Conservation (phyloP, 2,888 invertebrate genomes). For the Mesopsocus fuscifrons region DNA sequence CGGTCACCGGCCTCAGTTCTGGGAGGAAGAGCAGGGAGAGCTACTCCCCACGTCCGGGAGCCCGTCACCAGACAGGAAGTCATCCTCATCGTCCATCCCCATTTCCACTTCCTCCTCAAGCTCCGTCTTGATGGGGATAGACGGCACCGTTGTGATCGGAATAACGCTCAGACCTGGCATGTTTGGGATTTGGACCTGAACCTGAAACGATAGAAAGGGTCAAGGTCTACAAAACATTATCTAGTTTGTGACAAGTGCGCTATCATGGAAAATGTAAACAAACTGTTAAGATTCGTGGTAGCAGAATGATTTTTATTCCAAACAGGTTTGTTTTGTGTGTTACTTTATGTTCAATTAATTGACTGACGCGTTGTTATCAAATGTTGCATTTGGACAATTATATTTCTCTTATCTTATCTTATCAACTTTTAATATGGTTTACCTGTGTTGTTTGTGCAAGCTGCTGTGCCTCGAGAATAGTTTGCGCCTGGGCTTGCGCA, state of each 20-base stretch:
- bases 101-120: constrained; percentile 1
- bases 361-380: no score
- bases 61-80: background rate
- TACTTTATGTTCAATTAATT: no score
- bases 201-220: constrained; percentile 1
- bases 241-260: no score
- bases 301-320: no score
- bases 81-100: background rate
- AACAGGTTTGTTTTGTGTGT: no score
- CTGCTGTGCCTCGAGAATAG: constrained; percentile 5
- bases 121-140: constrained; percentile 2
- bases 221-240: background rate
- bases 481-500: constrained; percentile 6
- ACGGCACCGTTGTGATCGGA: background rate
- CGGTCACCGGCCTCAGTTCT: background rate
- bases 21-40: no score
- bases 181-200: background rate
- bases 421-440: no score
- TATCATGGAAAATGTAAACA: no score
- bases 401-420: no score
- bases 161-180: constrained; percentile 8
- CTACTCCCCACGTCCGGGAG: background rate
- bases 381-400: no score
- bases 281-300: no score
- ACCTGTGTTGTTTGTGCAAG: background rate